Conservation (phyloP, 2,113 vertebrate species). For the Natator depressus region DNA sequence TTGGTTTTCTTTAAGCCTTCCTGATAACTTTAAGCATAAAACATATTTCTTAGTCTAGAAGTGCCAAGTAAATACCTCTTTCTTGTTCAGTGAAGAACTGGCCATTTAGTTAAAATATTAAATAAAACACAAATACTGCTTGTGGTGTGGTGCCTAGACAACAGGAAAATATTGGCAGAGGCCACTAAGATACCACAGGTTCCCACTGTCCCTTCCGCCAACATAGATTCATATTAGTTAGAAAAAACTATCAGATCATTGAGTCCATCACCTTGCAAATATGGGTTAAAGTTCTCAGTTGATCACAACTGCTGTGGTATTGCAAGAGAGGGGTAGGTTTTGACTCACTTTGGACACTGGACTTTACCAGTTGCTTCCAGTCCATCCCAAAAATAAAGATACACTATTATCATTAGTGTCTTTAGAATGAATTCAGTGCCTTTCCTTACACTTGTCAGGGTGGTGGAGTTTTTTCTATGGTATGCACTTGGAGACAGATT, state of each 20-base stretch:
- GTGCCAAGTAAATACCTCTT: not conserved
- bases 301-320: not conserved
- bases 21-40: conserved; percentile 77
- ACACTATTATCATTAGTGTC: not conserved
- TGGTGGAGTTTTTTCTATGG: not conserved
- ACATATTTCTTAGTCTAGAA: conserved; percentile 19
- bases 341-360: not conserved
- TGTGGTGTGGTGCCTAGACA: conserved; percentile 31
- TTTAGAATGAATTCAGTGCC: not conserved
- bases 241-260: not conserved
- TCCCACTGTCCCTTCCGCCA: conserved; percentile 2
- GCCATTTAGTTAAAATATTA: not conserved
- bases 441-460: not conserved
- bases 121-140: not conserved
- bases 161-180: conserved; percentile 60
- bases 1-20: conserved; percentile 84
- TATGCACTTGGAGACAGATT: not conserved
- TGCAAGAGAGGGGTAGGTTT: not conserved
- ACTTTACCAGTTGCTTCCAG: not conserved
- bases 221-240: not conserved
- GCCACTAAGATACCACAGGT: not conserved
- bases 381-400: not conserved
- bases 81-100: not conserved
- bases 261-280: not conserved
- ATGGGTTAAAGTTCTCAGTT: not conserved